Evolutionary conservation across 2,888 invertebrate species (phyloP).

Genomic region (Rotaria socialis): DNA sequence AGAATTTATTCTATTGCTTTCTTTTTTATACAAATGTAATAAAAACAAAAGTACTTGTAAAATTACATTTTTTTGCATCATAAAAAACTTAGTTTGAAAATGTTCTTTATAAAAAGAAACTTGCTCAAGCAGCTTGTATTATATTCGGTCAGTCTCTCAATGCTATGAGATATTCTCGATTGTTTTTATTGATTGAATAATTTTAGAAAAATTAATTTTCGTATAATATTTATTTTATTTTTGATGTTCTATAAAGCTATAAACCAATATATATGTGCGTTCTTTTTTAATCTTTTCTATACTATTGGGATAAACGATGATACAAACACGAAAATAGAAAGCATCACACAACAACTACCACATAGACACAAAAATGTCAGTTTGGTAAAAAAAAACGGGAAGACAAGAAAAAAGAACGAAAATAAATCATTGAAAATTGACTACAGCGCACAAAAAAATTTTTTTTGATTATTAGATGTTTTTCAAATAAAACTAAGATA

Average conservation of each 20-base stretch:
- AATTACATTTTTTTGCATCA: no score
- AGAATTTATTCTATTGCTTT: no score
- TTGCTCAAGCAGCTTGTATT: no score
- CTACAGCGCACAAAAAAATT: background rate
- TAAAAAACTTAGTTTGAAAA: no score
- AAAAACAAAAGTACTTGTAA: no score
- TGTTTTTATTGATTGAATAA: no score
- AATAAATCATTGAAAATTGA: conserved; percentile 8
- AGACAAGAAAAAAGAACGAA: background rate
- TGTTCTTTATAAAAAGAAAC: no score
- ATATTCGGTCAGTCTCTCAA: no score
- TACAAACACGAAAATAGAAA: background rate
- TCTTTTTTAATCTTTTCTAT: background rate
- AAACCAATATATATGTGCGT: background rate
- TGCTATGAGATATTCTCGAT: no score
- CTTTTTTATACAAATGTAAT: no score
- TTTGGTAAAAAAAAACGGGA: background rate
- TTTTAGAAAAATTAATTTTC: no score
- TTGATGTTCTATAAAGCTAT: background rate
- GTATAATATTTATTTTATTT: background rate
- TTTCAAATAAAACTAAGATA: background rate
- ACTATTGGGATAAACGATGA: background rate
- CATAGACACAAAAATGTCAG: conserved; percentile 10
- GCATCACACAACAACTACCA: background rate
- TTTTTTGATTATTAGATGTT: background rate